Base-by-base conservation (phyloP, 2,888 invertebrate genomes). In the Lamellibrachia columna region DNA sequence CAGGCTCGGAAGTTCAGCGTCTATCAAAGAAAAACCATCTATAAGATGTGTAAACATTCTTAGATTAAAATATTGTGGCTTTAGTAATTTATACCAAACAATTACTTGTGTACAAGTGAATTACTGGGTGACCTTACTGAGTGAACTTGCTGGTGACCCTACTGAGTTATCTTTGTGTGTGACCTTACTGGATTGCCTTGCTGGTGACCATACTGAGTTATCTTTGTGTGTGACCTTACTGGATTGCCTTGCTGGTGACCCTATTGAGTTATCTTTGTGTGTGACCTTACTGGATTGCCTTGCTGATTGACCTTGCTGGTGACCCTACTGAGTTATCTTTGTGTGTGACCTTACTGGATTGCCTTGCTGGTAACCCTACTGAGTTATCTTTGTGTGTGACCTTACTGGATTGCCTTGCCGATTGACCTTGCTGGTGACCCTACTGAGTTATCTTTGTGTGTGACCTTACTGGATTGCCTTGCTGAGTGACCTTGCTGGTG, bases 1-100 rank as follows among this genome's bases (percentile, higher is more conserved):
- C 96, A 96, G 11, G 90, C 90, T 6, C 93, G 22, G 75, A 94
- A 95, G 92, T 95, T 95, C 91, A 75, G 75, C 22, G 75, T 75
- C 75, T 75, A n/a, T 75, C 94, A 94, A 93, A 91, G 92, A 91
- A 93, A 90, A 91, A n/a, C 90, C 93, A 92, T 55, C n/a, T 40
- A 28, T 40, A 28, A 52, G 11, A 53, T 75, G 40, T 75, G 40
- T 11, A 75, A 92, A 75, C 22, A 3, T 11, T 75, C 0, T 15
- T 22, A 6, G 6, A 22, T 75, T 22, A 2, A 58, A 58, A 58
- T 15, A 58, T 58, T 58, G 58, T 58, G 58, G n/a, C 40, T 75
- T 75, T 75, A 22, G 22, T 6, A 15, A 15, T n/a, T 75, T 6
- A 75, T n/a, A 75, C 75, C 15, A 75, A 2, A 75, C 15, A 22